Base-by-base conservation (phyloP, 2,888 invertebrate species). In the Cheilosia scutellata region DNA sequence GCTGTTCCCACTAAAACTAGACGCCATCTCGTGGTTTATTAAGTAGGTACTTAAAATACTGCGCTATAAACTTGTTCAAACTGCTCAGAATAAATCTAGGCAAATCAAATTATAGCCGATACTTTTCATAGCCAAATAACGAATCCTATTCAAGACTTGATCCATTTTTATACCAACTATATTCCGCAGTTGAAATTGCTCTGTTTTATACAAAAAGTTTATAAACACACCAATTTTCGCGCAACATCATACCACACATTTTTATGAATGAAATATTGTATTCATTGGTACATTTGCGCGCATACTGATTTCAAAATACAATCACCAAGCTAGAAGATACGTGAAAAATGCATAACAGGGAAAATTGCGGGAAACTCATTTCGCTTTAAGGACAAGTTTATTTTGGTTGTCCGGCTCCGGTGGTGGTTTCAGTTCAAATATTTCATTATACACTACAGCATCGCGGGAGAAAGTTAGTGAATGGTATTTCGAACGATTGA, bases 291-390 rank as follows among this genome's bases (percentile, higher is more conserved):
- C 44, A 44, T 57, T 57, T 57, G 44, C 33, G 70, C 70, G 70
- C 70, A 71, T 71, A 58, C 47, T 9, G 13, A 57, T 57, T 70
- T 57, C 55, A 20, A 31, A 42, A 20, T 5, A 68, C 16, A 25
- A 25, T 2, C 29, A 16, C 44, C 20, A 44, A 44, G 40, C 53
- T 49, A 13, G 27, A 47, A 27, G 42, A 37, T 33, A 55, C 16
- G 6, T 7, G 20, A 27, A 16, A 20, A 68, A 55, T 55, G 42
- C 66, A 49, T 40, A 33, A 5, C n/a, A 55, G 11, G 29, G 31
- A 68, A 58, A 71, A 71, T 71, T 29, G 71, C 58, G 71, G 71
- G 71, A 71, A 71, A 58, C 49, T 71, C 47, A 55, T 9, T 71
- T 60, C n/a, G 33, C 58, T 31, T 29, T 42, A 58, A 58, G 58